Percentiles rank a stretch among this genome's conserved stretches.
These are phyloP conservation scores for Psettodes erumei DNA, from an alignment of 2,113 vertebrate species.

Conservation along the genomic window DNA sequence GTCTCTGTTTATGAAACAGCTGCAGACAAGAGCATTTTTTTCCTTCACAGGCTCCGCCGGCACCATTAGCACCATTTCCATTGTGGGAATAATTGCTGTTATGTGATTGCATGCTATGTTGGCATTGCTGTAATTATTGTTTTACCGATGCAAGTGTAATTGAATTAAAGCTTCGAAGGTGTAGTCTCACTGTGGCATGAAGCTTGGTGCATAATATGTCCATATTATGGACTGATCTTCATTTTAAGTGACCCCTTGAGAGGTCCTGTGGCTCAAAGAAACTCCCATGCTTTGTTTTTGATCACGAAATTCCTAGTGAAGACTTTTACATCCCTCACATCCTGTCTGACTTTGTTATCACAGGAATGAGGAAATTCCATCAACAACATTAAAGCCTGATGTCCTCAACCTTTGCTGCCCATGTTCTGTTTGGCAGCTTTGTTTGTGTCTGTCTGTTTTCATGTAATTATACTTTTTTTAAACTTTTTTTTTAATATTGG, in stretches of 20 bases:
- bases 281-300: not conserved
- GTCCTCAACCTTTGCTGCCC: not conserved
- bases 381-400: not conserved
- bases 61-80: conserved; percentile 25
- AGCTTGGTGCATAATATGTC: too few relatives aligned
- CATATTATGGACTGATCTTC: too few relatives aligned
- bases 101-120: conserved; percentile 15
- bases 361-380: not conserved
- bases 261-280: not conserved
- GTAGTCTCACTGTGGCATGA: too few relatives aligned
- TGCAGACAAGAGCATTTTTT: conserved; percentile 27
- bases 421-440: too few relatives aligned
- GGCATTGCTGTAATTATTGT: not conserved
- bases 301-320: not conserved
- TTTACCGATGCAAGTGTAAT: conserved; percentile 7
- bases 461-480: too few relatives aligned
- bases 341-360: not conserved
- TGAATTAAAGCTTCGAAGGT: conserved; percentile 9
- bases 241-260: not conserved
- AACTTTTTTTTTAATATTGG: not conserved
- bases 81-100: conserved; percentile 12
- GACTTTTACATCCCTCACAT: not conserved
- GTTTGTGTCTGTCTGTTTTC: too few relatives aligned
- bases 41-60: conserved; percentile 16
- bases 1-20: conserved; percentile 31